These are phyloP conservation scores for Eilema caniola DNA, from an alignment of 2,888 invertebrate genomes.

Conservation along the genomic window DNA sequence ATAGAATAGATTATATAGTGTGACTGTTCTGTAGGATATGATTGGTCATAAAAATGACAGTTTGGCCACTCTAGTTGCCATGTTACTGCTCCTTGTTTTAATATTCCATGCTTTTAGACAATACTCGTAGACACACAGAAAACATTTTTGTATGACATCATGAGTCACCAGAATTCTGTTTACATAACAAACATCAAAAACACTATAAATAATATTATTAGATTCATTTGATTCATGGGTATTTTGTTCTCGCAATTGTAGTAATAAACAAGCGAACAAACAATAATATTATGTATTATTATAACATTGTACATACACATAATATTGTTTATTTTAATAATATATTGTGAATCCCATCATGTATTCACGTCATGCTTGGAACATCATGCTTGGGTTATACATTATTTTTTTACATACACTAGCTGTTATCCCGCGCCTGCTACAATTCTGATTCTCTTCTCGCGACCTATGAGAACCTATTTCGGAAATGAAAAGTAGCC, in stretches of 20 bases:
- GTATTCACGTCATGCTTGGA: not conserved
- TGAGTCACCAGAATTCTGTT: not conserved
- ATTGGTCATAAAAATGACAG: too few relatives aligned
- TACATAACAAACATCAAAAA: not conserved
- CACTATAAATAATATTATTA: not conserved
- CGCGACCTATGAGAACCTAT: too few relatives aligned
- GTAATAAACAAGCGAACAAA: conserved; percentile 6
- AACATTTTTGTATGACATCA: not conserved
- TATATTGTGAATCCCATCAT: conserved; percentile 1
- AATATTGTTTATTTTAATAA: not conserved
- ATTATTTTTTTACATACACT: too few relatives aligned
- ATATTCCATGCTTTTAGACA: too few relatives aligned
- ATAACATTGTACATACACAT: conserved; percentile 11
- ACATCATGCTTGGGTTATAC: not conserved
- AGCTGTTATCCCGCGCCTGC: too few relatives aligned
- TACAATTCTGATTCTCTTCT: too few relatives aligned
- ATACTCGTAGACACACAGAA: too few relatives aligned
- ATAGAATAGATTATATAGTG: too few relatives aligned
- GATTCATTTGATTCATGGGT: conserved; percentile 21
- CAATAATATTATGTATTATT: not conserved
- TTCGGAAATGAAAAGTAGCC: too few relatives aligned
- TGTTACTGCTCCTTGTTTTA: too few relatives aligned
- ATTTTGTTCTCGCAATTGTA: conserved; percentile 12
- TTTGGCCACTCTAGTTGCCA: too few relatives aligned
- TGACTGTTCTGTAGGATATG: too few relatives aligned